Evolutionary conservation across 2,888 invertebrate genomes (phyloP).

Genomic region (Patella depressa): DNA sequence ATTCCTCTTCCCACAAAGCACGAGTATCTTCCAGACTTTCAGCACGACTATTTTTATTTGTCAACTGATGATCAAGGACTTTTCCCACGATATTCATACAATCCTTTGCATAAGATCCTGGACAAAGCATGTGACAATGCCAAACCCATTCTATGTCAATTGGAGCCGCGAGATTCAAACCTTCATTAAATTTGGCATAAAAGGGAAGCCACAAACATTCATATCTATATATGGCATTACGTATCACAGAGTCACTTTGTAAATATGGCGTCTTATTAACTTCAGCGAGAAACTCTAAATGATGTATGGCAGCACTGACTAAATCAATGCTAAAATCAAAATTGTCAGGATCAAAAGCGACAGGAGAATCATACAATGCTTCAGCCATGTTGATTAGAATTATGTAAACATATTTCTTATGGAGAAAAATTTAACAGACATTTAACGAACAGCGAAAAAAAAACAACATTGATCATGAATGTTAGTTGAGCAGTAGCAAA

Average conservation of each 20-base stretch:
- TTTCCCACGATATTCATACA: slow-evolving; percentile 46
- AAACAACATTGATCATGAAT: too few relatives aligned
- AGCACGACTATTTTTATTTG: slow-evolving; percentile 58
- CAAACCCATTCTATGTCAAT: slow-evolving; percentile 74
- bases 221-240: slow-evolving; percentile 72
- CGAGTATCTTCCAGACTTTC: slow-evolving; percentile 56
- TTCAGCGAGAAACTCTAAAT: slow-evolving; percentile 55
- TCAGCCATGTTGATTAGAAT: slow-evolving; percentile 2
- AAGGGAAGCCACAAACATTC: slow-evolving; percentile 72
- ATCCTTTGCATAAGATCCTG: slow-evolving; percentile 57
- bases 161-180: slow-evolving; percentile 58
- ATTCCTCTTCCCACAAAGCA: slow-evolving; percentile 53
- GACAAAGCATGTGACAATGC: slow-evolving; percentile 71
- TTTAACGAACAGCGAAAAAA: too few relatives aligned
- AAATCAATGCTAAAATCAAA: slow-evolving; percentile 51
- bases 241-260: slow-evolving; percentile 65
- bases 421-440: too few relatives aligned
- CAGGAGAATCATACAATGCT: not conserved
- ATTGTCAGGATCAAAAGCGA: slow-evolving; percentile 21
- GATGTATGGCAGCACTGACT: slow-evolving; percentile 45
- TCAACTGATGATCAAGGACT: slow-evolving; percentile 65
- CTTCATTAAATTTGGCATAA: slow-evolving; percentile 53
- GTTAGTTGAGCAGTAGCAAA: too few relatives aligned
- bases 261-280: slow-evolving; percentile 54
- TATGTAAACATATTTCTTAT: too few relatives aligned